Base-by-base conservation (phyloP, 2,113 vertebrate genomes). In the Pantherophis guttatus region DNA sequence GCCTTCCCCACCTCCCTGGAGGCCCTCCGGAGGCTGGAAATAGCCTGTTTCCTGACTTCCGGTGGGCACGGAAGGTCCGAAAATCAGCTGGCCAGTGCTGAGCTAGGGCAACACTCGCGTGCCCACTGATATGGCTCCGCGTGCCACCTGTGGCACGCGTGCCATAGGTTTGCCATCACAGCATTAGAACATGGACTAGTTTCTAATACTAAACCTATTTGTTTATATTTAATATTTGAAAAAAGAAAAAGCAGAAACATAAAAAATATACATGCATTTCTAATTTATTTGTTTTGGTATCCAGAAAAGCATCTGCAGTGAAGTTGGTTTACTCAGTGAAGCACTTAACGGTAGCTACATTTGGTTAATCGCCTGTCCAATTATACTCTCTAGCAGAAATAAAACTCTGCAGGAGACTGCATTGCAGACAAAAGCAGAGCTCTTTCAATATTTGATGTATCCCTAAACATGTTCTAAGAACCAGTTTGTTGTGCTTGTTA, bases 341-440 rank as follows among this genome's bases (percentile, higher is more conserved):
- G 15, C 44, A 17, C 89, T 88, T 90, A 8, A 89, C 59, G 12
- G 5, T n/a, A 89, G 29, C 17, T 39, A 88, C 19, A 92, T 55
- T n/a, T n/a, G 70, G 52, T 92, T 92, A 90, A 75, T 90, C 54
- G 62, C 23, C 21, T 65, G 59, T 62, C 54, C 58, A 86, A 62
- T 91, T 52, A 39, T 81, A 65, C 2, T 13, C 86, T 90, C 75
- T 90, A 62, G 87, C 29, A 89, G 87, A 55, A 91, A 55, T 94
- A 95, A 94, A 92, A 91, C 70, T 90, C 88, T 39, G 55, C 70
- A 86, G 59, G 44, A 70, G 75, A 93, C 75, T 88, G 87, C 48
- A 87, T 19, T 75, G 58, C 15, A 81, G 39, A 55, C 19, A 26
- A 44, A 81, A 39, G 3, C 57, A 87, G 48, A 52, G 12, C 29